Percentiles rank a stretch among this genome's conserved stretches.
These are phyloP conservation scores for Microctenopoma stevenorrisi DNA, from an alignment of 2,797 vertebrate genomes.

Conservation along the genomic window DNA sequence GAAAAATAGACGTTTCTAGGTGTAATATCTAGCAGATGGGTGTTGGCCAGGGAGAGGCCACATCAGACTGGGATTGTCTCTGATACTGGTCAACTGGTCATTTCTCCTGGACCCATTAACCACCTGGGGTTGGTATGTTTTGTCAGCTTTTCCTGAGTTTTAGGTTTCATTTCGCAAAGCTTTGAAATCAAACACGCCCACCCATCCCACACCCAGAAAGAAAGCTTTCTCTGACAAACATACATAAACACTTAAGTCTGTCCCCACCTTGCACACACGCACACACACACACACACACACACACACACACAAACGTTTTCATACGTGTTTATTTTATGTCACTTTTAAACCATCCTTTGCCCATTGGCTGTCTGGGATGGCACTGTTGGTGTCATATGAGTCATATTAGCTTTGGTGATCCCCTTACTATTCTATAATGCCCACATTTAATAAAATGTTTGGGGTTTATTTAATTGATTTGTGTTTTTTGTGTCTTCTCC, in stretches of 20 bases:
- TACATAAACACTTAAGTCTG: constrained; percentile 53
- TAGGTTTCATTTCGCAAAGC: constrained; percentile 80
- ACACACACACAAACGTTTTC: not conserved
- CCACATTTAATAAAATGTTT: too few relatives aligned
- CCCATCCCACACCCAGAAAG: constrained; percentile 55
- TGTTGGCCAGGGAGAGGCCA: constrained; percentile 51
- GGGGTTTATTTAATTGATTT: too few relatives aligned
- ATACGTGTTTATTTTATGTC: not conserved
- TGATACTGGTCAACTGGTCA: constrained; percentile 86
- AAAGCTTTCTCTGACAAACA: constrained; percentile 62
- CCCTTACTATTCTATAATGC: not conserved
- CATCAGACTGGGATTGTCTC: constrained; percentile 70
- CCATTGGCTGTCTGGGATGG: too few relatives aligned
- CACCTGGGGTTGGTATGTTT: constrained; percentile 86
- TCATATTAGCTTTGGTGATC: not conserved
- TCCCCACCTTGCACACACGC: constrained; percentile 4
- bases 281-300: not conserved
- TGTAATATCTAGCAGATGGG: constrained; percentile 88
- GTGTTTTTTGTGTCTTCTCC: too few relatives aligned
- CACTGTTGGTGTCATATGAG: not conserved
- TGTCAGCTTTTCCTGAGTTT: constrained; percentile 84
- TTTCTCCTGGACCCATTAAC: constrained; percentile 83
- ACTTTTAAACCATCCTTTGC: not conserved
- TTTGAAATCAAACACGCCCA: constrained; percentile 81
- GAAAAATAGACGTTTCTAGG: constrained; percentile 80